Conservation (phyloP, 2,113 vertebrate genomes). For the Hippoglossus stenolepis region DNA sequence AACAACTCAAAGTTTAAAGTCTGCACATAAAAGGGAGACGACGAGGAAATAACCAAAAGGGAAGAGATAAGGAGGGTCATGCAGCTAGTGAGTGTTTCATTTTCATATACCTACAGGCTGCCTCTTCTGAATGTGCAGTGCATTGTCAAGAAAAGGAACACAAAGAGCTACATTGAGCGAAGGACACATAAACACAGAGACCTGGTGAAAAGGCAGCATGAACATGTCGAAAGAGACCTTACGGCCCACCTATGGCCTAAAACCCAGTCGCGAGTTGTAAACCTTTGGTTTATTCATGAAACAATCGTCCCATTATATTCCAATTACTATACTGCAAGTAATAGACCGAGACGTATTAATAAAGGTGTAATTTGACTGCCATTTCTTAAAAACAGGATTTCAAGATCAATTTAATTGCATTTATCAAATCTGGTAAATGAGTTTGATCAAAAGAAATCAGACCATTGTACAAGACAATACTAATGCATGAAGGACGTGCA, state of each 20-base stretch:
- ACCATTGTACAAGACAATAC: no score
- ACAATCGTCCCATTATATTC: no score
- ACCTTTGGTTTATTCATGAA: no score
- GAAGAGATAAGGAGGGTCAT: constrained; percentile 65
- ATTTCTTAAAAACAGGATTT: no score
- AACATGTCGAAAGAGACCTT: no score
- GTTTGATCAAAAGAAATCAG: no score
- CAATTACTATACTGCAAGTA: no score
- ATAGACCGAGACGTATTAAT: no score
- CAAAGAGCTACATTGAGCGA: constrained; percentile 82
- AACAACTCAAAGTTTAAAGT: constrained; percentile 36
- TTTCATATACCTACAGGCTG: constrained; percentile 76
- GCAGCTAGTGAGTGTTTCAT: constrained; percentile 69
- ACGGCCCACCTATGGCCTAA: no score
- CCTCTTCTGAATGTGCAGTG: constrained; percentile 76
- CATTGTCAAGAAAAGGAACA: constrained; percentile 81
- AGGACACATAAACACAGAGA: constrained; percentile 74
- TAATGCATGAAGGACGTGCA: background rate
- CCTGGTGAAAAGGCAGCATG: constrained; percentile 34
- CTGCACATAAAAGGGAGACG: constrained; percentile 34
- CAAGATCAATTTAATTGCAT: background rate
- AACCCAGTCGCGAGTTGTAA: no score
- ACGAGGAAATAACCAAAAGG: constrained; percentile 32
- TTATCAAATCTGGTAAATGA: background rate
- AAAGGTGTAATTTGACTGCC: no score